Evolutionary conservation across 2,113 vertebrate species (phyloP).

Genomic region (Mus spicilegus): DNA sequence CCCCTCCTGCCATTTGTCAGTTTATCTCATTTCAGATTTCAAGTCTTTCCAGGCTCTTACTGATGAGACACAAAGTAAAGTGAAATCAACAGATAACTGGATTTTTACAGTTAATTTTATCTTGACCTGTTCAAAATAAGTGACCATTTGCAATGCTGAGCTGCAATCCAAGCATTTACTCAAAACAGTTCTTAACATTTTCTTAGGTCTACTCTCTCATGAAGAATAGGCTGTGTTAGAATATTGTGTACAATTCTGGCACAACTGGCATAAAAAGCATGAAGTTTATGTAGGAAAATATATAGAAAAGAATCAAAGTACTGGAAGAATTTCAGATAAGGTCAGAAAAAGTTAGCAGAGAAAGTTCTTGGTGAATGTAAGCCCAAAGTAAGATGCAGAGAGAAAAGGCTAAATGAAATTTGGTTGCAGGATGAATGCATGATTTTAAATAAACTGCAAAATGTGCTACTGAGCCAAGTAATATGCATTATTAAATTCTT

Average conservation of each 20-base stretch:
- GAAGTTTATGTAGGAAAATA: constrained; percentile 2
- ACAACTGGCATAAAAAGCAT: neutral
- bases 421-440: neutral
- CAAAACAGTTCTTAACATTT: constrained; percentile 17
- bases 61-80: neutral
- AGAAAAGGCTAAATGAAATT: constrained; percentile 39
- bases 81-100: neutral
- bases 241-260: neutral
- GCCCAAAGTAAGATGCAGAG: neutral
- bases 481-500: neutral
- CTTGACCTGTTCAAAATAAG: neutral
- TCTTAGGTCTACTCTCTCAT: neutral
- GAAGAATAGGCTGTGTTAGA: neutral
- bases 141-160: neutral
- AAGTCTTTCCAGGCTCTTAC: neutral
- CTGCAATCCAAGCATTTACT: constrained; percentile 4
- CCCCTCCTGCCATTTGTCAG: neutral
- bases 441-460: neutral
- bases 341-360: neutral
- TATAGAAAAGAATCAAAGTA: neutral
- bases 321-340: neutral
- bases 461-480: neutral
- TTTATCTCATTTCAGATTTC: neutral
- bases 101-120: constrained; percentile 33
- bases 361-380: neutral